Evolutionary conservation across 23 tunicate genomes (phyloP).

Genomic region (Oikopleura albicans): DNA sequence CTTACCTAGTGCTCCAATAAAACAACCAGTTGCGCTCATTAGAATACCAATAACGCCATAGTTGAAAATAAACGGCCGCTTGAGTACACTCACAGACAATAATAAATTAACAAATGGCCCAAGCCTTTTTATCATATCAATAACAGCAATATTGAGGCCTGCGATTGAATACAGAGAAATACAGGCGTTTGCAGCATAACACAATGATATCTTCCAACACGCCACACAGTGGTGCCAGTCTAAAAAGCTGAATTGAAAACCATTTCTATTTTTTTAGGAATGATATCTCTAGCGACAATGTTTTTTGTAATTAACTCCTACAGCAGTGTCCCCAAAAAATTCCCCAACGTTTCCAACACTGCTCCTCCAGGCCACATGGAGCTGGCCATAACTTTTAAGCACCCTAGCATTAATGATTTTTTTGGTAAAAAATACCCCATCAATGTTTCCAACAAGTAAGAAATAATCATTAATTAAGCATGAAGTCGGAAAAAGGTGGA

Average conservation of each 20-base stretch:
- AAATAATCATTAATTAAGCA: no score
- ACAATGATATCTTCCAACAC: constrained; percentile 1
- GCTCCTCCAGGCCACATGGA: no score
- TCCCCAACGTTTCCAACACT: no score
- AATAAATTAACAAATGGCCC: not conserved
- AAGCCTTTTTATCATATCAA: constrained; percentile 9
- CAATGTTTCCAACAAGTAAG: no score
- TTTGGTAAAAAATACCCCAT: no score
- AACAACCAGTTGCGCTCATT: not conserved
- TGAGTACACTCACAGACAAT: not conserved
- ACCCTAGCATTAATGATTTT: no score
- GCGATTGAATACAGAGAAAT: not conserved
- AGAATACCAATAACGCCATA: not conserved
- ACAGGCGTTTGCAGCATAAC: not conserved
- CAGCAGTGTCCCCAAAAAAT: no score
- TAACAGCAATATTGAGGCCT: not conserved
- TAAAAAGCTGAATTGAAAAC: not conserved
- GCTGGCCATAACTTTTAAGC: no score
- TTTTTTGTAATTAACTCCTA: no score
- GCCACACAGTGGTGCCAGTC: not conserved
- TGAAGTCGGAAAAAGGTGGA: no score
- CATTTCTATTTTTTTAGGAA: no score
- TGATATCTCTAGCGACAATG: no score
- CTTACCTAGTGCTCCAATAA: not conserved
- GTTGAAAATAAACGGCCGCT: not conserved